Conservation (phyloP, 2,797 vertebrate genomes). For the Sebastes jordani region DNA sequence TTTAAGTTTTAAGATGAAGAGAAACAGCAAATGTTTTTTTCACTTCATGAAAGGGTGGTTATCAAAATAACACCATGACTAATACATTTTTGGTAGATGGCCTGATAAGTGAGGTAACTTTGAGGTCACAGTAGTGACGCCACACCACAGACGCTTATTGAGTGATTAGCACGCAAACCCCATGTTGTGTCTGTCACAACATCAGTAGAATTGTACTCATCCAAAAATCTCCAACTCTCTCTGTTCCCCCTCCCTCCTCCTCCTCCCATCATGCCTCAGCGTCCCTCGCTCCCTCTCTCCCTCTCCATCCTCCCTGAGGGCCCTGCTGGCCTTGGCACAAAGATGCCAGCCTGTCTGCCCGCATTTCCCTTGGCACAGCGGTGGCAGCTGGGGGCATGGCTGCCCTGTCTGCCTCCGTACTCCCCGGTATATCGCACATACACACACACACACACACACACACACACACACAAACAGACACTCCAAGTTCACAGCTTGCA, state of each 20-base stretch:
- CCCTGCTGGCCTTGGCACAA: conserved; percentile 72
- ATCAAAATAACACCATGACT: background rate
- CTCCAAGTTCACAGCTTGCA: conserved; percentile 63
- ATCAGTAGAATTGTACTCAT: conserved; percentile 32
- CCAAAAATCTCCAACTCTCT: conserved; percentile 20
- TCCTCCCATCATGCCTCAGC: conserved; percentile 16
- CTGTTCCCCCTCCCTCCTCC: background rate
- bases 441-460: conserved; percentile 15
- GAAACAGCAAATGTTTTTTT: background rate
- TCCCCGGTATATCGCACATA: conserved; percentile 55
- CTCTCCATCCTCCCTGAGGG: conserved; percentile 66
- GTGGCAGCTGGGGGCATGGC: conserved; percentile 80
- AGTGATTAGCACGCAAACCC: conserved; percentile 21
- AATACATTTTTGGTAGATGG: background rate
- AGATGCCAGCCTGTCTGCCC: conserved; percentile 82
- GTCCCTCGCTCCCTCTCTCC: conserved; percentile 17
- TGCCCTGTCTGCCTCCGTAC: conserved; percentile 69
- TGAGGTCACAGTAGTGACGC: background rate
- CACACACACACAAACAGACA: conserved; percentile 21
- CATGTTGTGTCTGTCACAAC: conserved; percentile 20
- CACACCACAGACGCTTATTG: background rate
- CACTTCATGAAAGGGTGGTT: too few species aligned
- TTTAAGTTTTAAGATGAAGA: background rate
- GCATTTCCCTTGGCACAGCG: conserved; percentile 78
- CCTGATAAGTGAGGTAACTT: background rate